These are phyloP conservation scores for Oreotrochilus melanogaster DNA, from an alignment of 2,113 vertebrate genomes.

Conservation along the genomic window DNA sequence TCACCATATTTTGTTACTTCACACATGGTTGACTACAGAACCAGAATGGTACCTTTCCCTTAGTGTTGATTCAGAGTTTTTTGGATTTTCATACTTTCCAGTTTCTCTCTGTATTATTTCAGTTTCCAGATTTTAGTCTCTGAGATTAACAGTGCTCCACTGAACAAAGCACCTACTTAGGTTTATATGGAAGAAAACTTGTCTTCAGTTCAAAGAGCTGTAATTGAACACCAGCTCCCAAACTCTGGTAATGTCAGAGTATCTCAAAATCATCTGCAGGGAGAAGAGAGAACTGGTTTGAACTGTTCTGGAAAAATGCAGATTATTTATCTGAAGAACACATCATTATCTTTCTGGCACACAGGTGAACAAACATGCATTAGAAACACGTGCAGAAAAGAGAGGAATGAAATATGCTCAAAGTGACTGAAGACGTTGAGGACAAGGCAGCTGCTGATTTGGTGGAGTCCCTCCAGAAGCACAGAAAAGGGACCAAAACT, in stretches of 20 bases:
- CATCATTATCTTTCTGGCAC: not conserved
- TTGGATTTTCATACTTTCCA: not conserved
- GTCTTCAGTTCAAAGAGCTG: not conserved
- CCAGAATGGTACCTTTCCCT: not conserved
- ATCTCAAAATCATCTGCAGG: not conserved
- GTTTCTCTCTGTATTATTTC: not conserved
- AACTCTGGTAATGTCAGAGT: not conserved
- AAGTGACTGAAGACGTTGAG: not conserved
- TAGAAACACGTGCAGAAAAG: not conserved
- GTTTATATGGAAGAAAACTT: not conserved
- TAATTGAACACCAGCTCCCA: not conserved
- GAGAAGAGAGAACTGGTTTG: not conserved
- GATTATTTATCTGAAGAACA: not conserved
- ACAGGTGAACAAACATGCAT: not conserved
- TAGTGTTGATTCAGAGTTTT: not conserved
- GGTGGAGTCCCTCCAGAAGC: not conserved
- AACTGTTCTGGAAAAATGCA: not conserved
- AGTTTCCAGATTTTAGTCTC: not conserved
- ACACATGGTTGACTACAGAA: not conserved
- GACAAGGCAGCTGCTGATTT: not conserved
- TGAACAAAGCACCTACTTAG: not conserved
- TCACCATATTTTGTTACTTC: not conserved
- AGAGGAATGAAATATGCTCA: not conserved
- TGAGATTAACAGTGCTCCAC: not conserved
- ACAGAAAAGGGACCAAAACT: not conserved